A percentile compares a stretch with the other conserved stretches of the same genome.
Conservation (phyloP, 2,888 invertebrate genomes). For the Leptopilina syphax region DNA sequence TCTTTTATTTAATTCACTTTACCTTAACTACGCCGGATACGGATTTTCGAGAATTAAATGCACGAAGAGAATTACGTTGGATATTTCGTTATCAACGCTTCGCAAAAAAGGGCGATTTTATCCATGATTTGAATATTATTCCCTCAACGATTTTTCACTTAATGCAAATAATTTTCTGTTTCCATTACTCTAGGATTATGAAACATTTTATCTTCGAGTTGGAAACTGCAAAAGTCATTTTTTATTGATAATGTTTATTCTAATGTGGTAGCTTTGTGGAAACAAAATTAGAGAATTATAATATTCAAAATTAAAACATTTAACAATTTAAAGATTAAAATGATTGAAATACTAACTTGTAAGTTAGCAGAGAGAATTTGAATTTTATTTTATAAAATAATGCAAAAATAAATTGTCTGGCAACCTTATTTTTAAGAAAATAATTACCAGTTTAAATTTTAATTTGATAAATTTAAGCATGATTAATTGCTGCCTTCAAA, state of each 20-base stretch:
- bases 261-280: no score
- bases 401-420: no score
- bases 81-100: conserved; percentile 31
- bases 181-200: background rate
- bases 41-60: conserved; percentile 34
- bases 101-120: background rate
- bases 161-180: conserved; percentile 4
- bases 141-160: background rate
- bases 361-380: no score
- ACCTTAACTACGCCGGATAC: conserved; percentile 34
- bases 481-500: background rate
- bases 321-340: no score
- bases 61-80: conserved; percentile 28
- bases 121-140: conserved; percentile 15
- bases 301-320: no score
- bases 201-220: background rate
- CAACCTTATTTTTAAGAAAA: no score
- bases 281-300: no score
- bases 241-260: no score
- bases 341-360: no score
- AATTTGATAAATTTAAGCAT: no score
- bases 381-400: no score
- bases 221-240: background rate
- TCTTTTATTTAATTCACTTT: conserved; percentile 65
- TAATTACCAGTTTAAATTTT: no score